These are phyloP conservation scores for Aphyosemion australe DNA, from an alignment of 2,113 vertebrate species.

Conservation along the genomic window DNA sequence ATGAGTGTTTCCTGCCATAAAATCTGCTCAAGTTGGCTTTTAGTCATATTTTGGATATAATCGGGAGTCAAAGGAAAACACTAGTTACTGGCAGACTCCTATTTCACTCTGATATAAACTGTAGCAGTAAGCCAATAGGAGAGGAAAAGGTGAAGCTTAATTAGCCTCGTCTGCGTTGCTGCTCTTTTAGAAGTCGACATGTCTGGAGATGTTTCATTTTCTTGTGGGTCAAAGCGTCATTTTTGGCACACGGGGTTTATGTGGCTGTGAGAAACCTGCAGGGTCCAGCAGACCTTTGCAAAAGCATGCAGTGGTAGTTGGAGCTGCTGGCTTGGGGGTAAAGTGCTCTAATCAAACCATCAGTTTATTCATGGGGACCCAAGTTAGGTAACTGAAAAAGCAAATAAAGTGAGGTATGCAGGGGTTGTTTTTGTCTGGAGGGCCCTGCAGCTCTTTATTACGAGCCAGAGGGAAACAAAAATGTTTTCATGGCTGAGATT, in stretches of 20 bases:
- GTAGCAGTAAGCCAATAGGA: no score
- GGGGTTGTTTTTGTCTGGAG: slow-evolving; percentile 30
- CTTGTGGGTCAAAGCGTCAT: no score
- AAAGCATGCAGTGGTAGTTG: slow-evolving; percentile 27
- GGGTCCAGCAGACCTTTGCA: slow-evolving; percentile 11
- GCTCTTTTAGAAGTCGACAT: no score
- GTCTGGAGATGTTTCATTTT: not conserved
- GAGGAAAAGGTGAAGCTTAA: no score
- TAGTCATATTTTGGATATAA: no score
- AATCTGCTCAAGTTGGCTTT: no score
- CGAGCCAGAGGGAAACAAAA: slow-evolving; percentile 56
- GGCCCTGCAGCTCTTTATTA: slow-evolving; percentile 45
- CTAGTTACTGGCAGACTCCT: no score
- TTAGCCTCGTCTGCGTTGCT: no score
- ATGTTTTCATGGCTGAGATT: slow-evolving; percentile 56
- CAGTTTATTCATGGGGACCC: slow-evolving; percentile 35
- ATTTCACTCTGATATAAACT: no score
- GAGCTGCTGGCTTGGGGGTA: slow-evolving; percentile 36
- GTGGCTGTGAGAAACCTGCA: not conserved
- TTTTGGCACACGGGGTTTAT: not conserved
- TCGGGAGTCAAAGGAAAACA: no score
- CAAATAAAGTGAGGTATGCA: slow-evolving; percentile 61
- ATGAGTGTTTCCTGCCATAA: no score
- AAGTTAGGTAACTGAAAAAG: slow-evolving; percentile 11
- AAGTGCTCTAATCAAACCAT: slow-evolving; percentile 62